A percentile compares a stretch with the other conserved stretches of the same genome.
These are phyloP conservation scores for Sminthurides aquaticus DNA, from an alignment of 2,888 invertebrate genomes.

Conservation along the genomic window DNA sequence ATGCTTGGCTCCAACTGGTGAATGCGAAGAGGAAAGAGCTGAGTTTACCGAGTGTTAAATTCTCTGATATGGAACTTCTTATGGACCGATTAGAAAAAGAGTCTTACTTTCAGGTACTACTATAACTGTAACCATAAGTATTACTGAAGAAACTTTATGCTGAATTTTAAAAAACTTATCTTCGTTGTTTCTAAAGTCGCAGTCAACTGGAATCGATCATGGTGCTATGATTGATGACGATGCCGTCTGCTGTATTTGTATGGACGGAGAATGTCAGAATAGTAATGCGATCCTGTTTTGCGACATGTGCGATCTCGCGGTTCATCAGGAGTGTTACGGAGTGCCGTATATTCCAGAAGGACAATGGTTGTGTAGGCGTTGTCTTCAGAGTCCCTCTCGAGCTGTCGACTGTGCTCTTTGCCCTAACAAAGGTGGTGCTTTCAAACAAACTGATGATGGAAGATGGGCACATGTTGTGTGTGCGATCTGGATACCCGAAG, in stretches of 20 bases:
- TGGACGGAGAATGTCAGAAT: constrained; percentile 98
- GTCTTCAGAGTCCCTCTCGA: constrained; percentile 89
- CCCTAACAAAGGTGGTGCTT: constrained; percentile 95
- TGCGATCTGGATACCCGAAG: constrained; percentile 98
- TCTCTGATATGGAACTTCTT: constrained; percentile 84
- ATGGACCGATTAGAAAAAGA: constrained; percentile 98
- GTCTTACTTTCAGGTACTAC: constrained; percentile 75
- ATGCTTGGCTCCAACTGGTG: constrained; percentile 82
- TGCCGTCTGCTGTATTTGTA: constrained; percentile 97
- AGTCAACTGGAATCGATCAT: constrained; percentile 50
- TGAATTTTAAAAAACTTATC: too few species aligned
- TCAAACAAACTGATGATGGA: constrained; percentile 92
- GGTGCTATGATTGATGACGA: constrained; percentile 88
- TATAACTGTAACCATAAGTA: background rate
- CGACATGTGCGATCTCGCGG: constrained; percentile 98
- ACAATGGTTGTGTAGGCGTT: constrained; percentile 93
- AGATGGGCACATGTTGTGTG: constrained; percentile 99
- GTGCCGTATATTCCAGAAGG: constrained; percentile 89
- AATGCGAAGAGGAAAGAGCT: constrained; percentile 72
- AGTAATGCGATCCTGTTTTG: constrained; percentile 98
- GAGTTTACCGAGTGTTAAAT: constrained; percentile 66
- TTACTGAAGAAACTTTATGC: too few species aligned
- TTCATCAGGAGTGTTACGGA: constrained; percentile 64
- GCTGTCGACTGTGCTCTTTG: constrained; percentile 96
- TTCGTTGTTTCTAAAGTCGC: constrained; percentile 45